Base-by-base conservation (phyloP, 2,113 vertebrate genomes). In the Notarius lentiginosus region DNA sequence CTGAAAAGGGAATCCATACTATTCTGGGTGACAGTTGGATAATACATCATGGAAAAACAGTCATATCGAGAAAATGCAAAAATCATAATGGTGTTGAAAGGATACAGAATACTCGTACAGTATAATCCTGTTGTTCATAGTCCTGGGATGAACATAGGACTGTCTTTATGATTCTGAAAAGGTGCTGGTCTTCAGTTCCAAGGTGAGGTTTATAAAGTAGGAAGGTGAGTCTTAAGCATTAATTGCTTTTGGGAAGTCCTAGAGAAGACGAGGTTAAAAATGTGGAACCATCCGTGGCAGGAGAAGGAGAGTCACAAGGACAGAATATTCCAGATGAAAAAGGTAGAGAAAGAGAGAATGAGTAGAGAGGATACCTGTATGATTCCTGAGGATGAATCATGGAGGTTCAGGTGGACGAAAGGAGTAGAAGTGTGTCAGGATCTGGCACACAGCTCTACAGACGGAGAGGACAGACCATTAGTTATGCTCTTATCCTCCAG, bases 361-460 rank as follows among this genome's bases (percentile, higher is more conserved):
- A 41, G 47, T 53, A 51, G 27, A 7, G 24, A 30, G 12, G 51
- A 55, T 4, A 55, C 51, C 12, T n/a, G 73, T 0, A n/a, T 76
- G 73, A 76, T 76, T 51, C 41, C 24, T 53, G 10, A 76, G 47
- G 51, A 9, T 79, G 75, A 79, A 79, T 79, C 75, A 56, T 55
- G 51, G n/a, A 9, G 5, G 12, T 55, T 79, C 51, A 9, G 41
- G 11, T 27, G 51, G 47, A 77, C 17, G 51, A 55, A 1, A 27
- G 14, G 49, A 27, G 12, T 79, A 56, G 75, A 17, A 27, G 12
- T 79, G n/a, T 56, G 75, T 30, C 47, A 76, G 20, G 73, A 76
- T 76, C 49, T 76, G 47, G 11, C 47, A 41, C 41, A 41, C 30
- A 73, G 17, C 18, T 49, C 41, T 73, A 22, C 18, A 76, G 47